phyloP scores from a whole-genome alignment of 2,797 vertebrate species.

The Gadopsis bispinosus region DNA sequence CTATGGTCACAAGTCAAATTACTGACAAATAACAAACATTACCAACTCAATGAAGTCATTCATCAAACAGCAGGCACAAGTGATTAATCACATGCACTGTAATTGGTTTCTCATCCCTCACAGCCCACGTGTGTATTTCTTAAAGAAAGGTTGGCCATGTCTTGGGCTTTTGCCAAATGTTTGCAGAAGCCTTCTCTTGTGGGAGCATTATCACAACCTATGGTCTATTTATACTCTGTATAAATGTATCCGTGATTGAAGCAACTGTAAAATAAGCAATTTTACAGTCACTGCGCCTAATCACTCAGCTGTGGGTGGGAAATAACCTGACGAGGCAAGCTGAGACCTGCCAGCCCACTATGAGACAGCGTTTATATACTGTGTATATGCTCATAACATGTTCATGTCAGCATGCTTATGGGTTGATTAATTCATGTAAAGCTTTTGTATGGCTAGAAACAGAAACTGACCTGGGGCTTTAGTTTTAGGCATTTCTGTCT shows the following conservation, averaged over 20 bases:
- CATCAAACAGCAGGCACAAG: conserved; percentile 49
- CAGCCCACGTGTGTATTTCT: conserved; percentile 48
- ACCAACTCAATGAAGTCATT: conserved; percentile 48
- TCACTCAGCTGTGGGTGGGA: conserved; percentile 82
- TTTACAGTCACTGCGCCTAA: conserved; percentile 82
- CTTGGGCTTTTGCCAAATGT: conserved; percentile 65
- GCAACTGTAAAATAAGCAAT: conserved; percentile 86
- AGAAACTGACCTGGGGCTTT: conserved; percentile 15
- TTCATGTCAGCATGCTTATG: conserved; percentile 20
- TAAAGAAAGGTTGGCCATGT: conserved; percentile 60
- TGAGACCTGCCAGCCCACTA: conserved; percentile 63
- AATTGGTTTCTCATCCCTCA: conserved; percentile 62
- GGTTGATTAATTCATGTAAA: conserved; percentile 26
- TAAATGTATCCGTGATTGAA: conserved; percentile 80
- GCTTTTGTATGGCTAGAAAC: conserved; percentile 16
- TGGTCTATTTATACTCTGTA: conserved; percentile 83
- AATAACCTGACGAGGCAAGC: conserved; percentile 78
- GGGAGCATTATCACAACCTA: conserved; percentile 76
- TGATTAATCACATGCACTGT: conserved; percentile 39
- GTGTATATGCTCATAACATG: conserved; percentile 1
- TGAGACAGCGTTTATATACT: conserved; percentile 13
- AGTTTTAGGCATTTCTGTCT: conserved; percentile 4
- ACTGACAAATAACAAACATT: conserved; percentile 52
- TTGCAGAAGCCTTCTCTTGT: conserved; percentile 70
- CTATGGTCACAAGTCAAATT: conserved; percentile 32